These are phyloP conservation scores for Burhinus bistriatus DNA, from an alignment of 2,113 vertebrate genomes.

Conservation along the genomic window DNA sequence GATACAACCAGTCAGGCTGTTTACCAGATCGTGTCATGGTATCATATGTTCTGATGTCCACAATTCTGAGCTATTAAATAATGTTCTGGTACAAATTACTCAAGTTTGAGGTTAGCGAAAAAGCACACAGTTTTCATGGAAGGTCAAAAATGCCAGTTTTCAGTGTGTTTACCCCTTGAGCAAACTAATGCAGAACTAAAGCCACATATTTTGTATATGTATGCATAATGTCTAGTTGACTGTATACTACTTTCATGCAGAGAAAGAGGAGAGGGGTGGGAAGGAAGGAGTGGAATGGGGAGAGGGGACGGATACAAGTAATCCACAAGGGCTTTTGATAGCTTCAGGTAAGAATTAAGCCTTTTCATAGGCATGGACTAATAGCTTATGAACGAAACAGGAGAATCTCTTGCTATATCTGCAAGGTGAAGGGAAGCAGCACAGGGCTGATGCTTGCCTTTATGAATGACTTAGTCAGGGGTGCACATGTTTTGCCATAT, in stretches of 20 bases:
- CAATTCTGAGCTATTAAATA: neutral
- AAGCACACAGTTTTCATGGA: neutral
- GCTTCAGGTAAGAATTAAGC: neutral
- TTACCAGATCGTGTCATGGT: neutral
- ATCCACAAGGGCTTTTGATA: neutral
- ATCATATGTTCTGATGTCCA: neutral
- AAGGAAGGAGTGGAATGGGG: neutral
- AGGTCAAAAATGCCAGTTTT: neutral
- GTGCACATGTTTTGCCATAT: constrained; percentile 49
- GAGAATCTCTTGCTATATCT: neutral
- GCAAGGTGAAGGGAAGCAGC: constrained; percentile 11
- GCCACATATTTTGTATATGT: neutral
- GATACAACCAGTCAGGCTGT: neutral
- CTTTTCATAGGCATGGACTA: neutral
- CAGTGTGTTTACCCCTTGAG: neutral
- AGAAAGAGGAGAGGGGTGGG: neutral
- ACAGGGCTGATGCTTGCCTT: constrained; percentile 1
- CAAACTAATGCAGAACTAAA: neutral
- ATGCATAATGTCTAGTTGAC: neutral
- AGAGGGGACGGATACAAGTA: neutral
- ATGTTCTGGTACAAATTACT: neutral
- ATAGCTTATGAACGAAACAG: neutral
- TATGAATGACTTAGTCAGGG: constrained; percentile 55
- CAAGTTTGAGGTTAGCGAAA: neutral
- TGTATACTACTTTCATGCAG: neutral